Conservation (phyloP, 2,888 invertebrate species). For the Ophioninae sp. region DNA sequence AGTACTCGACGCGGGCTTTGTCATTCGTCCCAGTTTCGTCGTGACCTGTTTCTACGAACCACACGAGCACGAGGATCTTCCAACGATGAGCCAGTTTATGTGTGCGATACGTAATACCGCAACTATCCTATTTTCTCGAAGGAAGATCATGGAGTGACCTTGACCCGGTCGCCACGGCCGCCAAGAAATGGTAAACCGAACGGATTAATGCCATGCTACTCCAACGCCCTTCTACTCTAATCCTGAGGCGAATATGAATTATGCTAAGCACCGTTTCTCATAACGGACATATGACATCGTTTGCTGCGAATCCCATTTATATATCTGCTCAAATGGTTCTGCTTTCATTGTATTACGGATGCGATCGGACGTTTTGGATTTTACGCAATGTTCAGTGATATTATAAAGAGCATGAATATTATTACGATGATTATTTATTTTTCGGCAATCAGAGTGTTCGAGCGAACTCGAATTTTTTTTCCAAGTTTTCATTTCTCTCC, state of each 20-base stretch:
- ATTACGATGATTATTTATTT: too few relatives aligned
- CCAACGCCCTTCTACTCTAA: neutral
- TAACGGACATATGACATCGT: neutral
- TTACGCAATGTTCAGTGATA: neutral
- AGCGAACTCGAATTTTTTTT: too few relatives aligned
- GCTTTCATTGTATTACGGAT: neutral
- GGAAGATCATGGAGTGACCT: conserved; percentile 13
- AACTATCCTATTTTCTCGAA: conserved; percentile 25
- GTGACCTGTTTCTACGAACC: conserved; percentile 50
- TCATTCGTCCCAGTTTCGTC: conserved; percentile 51
- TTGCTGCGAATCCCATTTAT: neutral
- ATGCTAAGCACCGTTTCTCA: neutral
- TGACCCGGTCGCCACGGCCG: conserved; percentile 17
- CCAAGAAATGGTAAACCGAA: conserved; percentile 14
- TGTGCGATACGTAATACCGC: conserved; percentile 27
- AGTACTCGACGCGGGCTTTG: conserved; percentile 29
- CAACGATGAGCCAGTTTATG: conserved; percentile 6
- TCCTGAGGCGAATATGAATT: neutral
- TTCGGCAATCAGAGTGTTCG: too few relatives aligned
- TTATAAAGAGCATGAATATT: too few relatives aligned
- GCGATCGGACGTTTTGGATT: neutral
- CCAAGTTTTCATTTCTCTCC: too few relatives aligned
- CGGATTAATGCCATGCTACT: neutral
- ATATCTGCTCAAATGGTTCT: neutral
- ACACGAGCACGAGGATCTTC: conserved; percentile 57